These are phyloP conservation scores for Psophia crepitans DNA, from an alignment of 2,113 vertebrate genomes.

Conservation along the genomic window DNA sequence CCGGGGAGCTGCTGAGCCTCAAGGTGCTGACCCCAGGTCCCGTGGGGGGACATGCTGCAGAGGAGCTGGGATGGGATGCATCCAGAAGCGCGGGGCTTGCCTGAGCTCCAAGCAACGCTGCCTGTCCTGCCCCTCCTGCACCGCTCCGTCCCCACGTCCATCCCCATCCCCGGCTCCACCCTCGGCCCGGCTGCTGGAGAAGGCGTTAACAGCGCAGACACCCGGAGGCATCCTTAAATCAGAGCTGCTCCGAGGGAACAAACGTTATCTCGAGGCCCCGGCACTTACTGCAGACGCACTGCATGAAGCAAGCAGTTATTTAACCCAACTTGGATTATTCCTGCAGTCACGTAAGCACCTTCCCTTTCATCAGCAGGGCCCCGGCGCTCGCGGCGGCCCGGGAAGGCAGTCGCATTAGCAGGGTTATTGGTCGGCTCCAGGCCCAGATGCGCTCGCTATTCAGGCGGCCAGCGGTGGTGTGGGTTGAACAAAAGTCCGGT, in stretches of 20 bases:
- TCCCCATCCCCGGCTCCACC: neutral
- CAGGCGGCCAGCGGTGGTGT: neutral
- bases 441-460: neutral
- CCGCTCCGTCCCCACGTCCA: neutral
- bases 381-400: rapidly evolving
- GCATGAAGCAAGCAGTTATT: neutral
- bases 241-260: neutral
- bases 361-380: neutral
- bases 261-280: neutral
- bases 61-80: rapidly evolving
- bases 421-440: neutral
- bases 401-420: neutral
- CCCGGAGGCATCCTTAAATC: neutral
- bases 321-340: neutral
- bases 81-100: neutral
- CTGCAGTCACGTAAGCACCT: neutral
- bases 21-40: neutral
- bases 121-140: rapidly evolving
- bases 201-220: neutral
- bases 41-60: rapidly evolving
- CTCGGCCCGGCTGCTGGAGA: neutral
- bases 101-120: neutral
- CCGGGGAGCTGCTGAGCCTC: neutral
- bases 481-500: neutral
- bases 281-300: neutral